Base-by-base conservation (phyloP, 2,888 invertebrate species). In the Tenthredo notha region DNA sequence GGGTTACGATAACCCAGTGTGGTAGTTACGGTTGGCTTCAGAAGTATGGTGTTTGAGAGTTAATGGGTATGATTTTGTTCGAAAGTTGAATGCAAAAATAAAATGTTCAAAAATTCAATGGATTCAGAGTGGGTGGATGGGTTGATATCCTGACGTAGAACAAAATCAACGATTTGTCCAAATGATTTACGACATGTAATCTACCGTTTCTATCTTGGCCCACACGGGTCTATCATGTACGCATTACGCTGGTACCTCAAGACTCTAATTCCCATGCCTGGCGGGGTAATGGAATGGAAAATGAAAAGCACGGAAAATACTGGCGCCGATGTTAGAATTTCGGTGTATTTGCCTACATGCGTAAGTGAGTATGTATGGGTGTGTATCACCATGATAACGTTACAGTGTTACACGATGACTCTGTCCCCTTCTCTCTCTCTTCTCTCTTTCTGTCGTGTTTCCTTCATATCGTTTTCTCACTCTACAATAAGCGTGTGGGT, bases 241-340 rank as follows among this genome's bases (percentile, higher is more conserved):
- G 58, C n/a, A 67, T 83, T 67, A 67, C 47, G 67, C 29, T 6
- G 43, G n/a, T 43, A 70, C 43, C 47, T 70, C 83, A 83, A 83
- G 65, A 84, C 84, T 84, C 84, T 78, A 84, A 78, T 84, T 84
- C 65, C 77, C 43, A 65, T 75, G 84, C 47, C 77, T 84, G 84
- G 84, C 61, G 43, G 67, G 77, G 77, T 78, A 78, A 84, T 84
- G 84, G 84, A 65, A 65, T 47, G 84, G 84, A 84, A 84, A 84
- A 84, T 84, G 77, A 84, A 84, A 84, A 43, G 78, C 77, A 84
- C 65, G 65, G 65, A 83, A 83, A 83, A 83, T 65, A 70, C 83
- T 47, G 67, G 80, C 58, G 80, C 61, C 80, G 40, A 61, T 80
- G 80, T 40, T 15, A 77, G 18, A 77, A n/a, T 25, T 50, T 50